Base-by-base conservation (phyloP, 2,888 invertebrate species). In the Ptilodon capucinus region DNA sequence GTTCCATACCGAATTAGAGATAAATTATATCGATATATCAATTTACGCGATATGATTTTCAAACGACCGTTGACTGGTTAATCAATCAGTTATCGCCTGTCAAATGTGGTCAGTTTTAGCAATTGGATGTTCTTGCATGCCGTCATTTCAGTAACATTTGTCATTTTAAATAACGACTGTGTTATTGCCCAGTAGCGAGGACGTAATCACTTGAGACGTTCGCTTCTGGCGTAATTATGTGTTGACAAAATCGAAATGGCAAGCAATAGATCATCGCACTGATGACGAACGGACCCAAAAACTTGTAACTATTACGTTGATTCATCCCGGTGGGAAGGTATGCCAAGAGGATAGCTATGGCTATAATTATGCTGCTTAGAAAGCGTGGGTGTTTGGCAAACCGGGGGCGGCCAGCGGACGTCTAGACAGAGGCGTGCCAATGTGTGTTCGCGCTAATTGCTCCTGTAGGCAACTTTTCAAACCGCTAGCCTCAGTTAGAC, bases 81-180 rank as follows among this genome's bases (percentile, higher is more conserved):
- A 46, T 54, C 69, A 79, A n/a, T 83, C 74, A 71, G 79, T 83
- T 76, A 80, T 64, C 46, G 44, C 51, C 57, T 68, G 71, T 71
- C 74, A 59, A 53, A 56, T 51, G 51, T 68, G 68, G n/a, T 11
- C 62, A 63, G 57, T 56, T 49, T 57, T 48, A 65, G 64, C 63
- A 57, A 71, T 60, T 51, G 55, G 45, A 39, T 50, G 67, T 66
- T 74, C 70, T 75, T 76, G 68, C 53, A 49, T 47, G 28, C 25
- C 51, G 28, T 32, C 52, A 57, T 54, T 53, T 21, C 17, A 51
- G 28, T 53, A 51, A 48, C 47, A 47, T 58, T 61, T 48, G 53
- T 61, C 16, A 57, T 59, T 64, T 70, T 61, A 66, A 51, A 63
- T 57, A 38, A 32, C 48, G 43, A 51, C 44, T 13, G 38, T 57